phyloP scores from a whole-genome alignment of 2,113 vertebrate genomes.

The Odontesthes bonariensis region DNA sequence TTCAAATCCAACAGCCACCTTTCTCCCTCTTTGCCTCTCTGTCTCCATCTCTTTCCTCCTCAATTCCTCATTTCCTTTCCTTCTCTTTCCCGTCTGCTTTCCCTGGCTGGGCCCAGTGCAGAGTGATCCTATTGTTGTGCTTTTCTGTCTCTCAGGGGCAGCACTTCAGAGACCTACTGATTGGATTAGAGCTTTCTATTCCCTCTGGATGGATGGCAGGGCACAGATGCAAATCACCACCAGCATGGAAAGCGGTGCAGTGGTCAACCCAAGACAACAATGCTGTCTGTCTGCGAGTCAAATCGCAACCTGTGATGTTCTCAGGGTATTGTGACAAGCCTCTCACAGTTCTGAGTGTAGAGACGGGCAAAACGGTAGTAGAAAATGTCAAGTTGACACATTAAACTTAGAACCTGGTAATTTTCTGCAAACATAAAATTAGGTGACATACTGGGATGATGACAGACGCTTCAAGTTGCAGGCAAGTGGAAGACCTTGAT shows the following conservation, averaged over 20 bases:
- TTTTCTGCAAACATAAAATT: conserved; percentile 5
- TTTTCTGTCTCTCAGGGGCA: conserved; percentile 78
- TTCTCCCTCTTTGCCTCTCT: conserved; percentile 30
- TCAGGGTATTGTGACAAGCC: conserved; percentile 19
- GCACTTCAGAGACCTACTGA: conserved; percentile 93
- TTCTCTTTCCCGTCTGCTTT: conserved; percentile 35
- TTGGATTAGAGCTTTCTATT: conserved; percentile 99
- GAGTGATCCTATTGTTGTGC: conserved; percentile 88
- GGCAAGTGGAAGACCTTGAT: conserved; percentile 82
- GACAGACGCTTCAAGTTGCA: conserved; percentile 71
- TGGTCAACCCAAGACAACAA: conserved; percentile 67
- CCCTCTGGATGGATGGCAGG: conserved; percentile 92
- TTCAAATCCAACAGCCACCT: conserved; percentile 5
- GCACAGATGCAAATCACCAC: conserved; percentile 90
- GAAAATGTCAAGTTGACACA: neutral
- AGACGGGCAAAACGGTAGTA: neutral
- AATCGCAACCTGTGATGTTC: conserved; percentile 45
- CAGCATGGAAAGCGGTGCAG: conserved; percentile 56
- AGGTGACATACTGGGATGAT: conserved; percentile 7
- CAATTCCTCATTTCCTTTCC: conserved; percentile 30
- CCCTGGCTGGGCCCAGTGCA: conserved; percentile 41
- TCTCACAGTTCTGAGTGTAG: conserved; percentile 5
- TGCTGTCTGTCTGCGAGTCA: conserved; percentile 61
- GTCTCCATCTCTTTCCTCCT: conserved; percentile 48
- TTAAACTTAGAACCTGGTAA: neutral